A percentile compares a stretch with the other conserved stretches of the same genome.
Evolutionary conservation across 2,888 invertebrate genomes (phyloP).

Genomic region (Mythimna albipuncta): DNA sequence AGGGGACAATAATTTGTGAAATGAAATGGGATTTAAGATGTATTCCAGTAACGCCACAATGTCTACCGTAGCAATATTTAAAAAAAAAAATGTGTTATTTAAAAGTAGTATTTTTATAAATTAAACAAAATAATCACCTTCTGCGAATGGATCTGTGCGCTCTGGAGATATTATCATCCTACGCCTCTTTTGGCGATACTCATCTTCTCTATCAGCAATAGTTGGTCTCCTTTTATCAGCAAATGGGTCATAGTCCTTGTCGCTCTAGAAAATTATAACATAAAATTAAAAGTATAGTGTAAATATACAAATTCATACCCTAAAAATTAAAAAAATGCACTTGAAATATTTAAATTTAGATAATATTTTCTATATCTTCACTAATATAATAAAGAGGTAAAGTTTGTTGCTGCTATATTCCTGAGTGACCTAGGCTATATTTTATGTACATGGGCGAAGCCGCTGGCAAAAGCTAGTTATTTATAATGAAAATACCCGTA

Average conservation of each 20-base stretch:
- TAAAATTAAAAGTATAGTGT: no score
- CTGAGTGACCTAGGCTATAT: no score
- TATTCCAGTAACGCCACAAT: not conserved
- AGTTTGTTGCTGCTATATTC: no score
- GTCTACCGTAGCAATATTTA: not conserved
- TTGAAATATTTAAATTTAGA: no score
- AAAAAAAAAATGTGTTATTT: not conserved
- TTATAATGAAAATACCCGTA: no score
- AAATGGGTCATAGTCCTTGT: constrained; percentile 98
- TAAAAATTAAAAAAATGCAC: no score
- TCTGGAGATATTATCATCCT: constrained; percentile 99
- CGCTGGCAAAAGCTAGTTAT: no score
- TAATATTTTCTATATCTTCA: no score
- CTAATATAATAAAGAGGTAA: no score
- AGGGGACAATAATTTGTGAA: no score
- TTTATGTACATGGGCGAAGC: no score
- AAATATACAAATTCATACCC: no score
- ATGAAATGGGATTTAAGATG: not conserved
- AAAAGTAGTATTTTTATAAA: not conserved
- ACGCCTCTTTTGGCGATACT: constrained; percentile 97
- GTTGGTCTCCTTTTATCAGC: constrained; percentile 97
- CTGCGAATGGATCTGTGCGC: constrained; percentile 99
- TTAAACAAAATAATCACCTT: constrained; percentile 93
- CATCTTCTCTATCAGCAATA: constrained; percentile 99
- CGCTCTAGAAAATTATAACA: constrained; percentile 91